Conservation (phyloP, 2,797 vertebrate species). For the Hirundo rustica region DNA sequence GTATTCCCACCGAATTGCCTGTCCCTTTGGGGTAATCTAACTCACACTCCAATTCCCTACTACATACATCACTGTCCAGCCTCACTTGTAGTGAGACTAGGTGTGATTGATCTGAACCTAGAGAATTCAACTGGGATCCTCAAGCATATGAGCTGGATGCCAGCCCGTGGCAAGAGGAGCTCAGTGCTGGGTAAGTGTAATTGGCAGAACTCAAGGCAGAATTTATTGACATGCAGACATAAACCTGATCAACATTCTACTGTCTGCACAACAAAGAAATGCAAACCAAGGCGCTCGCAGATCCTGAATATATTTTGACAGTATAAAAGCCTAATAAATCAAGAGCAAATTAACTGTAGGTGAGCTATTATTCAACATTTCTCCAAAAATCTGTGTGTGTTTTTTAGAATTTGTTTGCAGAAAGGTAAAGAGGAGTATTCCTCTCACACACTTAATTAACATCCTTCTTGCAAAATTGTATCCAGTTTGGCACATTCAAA, state of each 20-base stretch:
- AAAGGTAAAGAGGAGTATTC: not conserved
- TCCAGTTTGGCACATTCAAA: conserved; percentile 7
- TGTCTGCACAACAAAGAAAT: conserved; percentile 32
- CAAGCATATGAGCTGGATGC: not conserved
- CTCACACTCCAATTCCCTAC: conserved; percentile 9
- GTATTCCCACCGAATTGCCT: not conserved
- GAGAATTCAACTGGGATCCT: not conserved
- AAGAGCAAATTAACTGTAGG: not conserved
- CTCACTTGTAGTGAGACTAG: not conserved
- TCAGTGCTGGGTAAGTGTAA: not conserved
- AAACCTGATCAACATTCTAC: conserved; percentile 1
- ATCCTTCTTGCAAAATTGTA: conserved; percentile 10
- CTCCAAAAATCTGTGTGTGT: not conserved
- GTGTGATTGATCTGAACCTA: conserved; percentile 47
- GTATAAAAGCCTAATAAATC: conserved; percentile 29
- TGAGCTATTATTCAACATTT: not conserved
- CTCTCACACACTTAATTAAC: conserved; percentile 20
- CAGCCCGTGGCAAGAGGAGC: conserved; percentile 3
- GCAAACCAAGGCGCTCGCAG: not conserved
- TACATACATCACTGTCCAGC: conserved; percentile 47
- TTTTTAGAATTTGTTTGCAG: conserved; percentile 3
- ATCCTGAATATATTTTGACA: conserved; percentile 17
- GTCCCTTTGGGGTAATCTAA: conserved; percentile 43
- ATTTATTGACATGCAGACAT: not conserved
- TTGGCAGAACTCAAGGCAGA: not conserved